phyloP scores from a whole-genome alignment of 2,797 vertebrate genomes.

The Spheniscus humboldti region DNA sequence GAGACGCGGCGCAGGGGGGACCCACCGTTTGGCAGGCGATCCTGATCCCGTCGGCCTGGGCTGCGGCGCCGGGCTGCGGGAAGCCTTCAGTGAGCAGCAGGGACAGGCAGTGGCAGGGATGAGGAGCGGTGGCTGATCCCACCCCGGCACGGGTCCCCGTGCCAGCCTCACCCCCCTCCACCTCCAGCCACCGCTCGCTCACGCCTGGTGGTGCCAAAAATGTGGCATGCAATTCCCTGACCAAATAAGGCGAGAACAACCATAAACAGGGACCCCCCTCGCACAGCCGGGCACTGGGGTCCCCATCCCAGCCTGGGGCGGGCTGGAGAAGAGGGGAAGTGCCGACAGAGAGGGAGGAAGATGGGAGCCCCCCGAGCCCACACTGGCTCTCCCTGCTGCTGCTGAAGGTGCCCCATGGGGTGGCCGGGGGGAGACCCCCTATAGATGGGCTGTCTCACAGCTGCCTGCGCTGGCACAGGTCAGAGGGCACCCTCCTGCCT shows the following conservation, averaged over 20 bases:
- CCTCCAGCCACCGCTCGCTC: background rate
- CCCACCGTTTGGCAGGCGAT: conserved; percentile 18
- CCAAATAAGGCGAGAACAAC: conserved; percentile 83
- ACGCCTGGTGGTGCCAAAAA: conserved; percentile 57
- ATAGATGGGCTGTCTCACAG: background rate
- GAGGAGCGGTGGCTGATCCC: background rate
- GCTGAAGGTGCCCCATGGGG: background rate
- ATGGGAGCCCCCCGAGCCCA: rapidly evolving
- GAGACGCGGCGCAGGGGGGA: background rate
- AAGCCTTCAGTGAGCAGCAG: background rate
- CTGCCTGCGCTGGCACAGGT: background rate
- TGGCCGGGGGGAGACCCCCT: background rate
- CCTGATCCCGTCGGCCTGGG: background rate
- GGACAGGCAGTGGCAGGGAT: background rate
- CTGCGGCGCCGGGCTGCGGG: background rate
- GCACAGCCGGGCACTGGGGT: background rate
- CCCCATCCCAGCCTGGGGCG: background rate
- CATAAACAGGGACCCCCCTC: conserved; percentile 69
- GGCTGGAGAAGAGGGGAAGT: background rate
- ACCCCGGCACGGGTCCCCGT: background rate
- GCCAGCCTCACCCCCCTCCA: conserved; percentile 41
- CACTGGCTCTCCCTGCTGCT: rapidly evolving
- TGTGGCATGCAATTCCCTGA: conserved; percentile 71
- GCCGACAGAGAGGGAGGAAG: background rate
- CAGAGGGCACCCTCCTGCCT: background rate